phyloP scores from a whole-genome alignment of 1,140 invertebrate genomes.

The Pseudachorutes palmiensis region DNA sequence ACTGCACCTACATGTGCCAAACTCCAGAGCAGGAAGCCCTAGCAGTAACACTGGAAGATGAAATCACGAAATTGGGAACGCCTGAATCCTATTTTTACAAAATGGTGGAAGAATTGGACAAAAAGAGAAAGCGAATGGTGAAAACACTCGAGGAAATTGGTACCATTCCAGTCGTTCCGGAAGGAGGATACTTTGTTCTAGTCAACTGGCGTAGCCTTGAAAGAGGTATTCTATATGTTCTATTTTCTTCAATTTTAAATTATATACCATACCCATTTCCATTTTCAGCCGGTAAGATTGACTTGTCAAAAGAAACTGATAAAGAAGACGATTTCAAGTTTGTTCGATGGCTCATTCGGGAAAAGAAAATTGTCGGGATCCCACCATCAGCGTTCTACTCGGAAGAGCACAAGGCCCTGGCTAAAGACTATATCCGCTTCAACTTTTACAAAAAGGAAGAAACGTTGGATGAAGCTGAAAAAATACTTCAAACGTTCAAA shows the following conservation, averaged over 20 bases:
- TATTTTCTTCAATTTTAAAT: constrained; percentile 12
- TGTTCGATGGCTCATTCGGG: constrained; percentile 89
- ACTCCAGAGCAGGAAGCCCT: constrained; percentile 87
- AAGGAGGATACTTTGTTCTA: constrained; percentile 95
- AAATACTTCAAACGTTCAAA: constrained; percentile 14
- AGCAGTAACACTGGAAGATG: constrained; percentile 78
- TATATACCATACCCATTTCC: too few species aligned
- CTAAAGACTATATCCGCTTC: constrained; percentile 74
- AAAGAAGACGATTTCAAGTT: constrained; percentile 68
- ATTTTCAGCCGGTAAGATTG: constrained; percentile 50
- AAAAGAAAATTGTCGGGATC: constrained; percentile 85
- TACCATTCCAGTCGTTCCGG: constrained; percentile 83
- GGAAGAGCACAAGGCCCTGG: constrained; percentile 67
- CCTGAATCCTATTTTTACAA: constrained; percentile 80
- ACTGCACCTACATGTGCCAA: constrained; percentile 79
- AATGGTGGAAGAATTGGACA: constrained; percentile 63
- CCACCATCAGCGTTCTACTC: constrained; percentile 91
- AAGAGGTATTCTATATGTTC: constrained; percentile 22
- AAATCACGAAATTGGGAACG: constrained; percentile 59
- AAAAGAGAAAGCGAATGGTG: constrained; percentile 78
- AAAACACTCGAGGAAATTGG: constrained; percentile 68
- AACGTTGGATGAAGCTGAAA: constrained; percentile 25
- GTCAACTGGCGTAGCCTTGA: constrained; percentile 75
- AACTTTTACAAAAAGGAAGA: constrained; percentile 33
- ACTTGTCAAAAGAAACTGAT: constrained; percentile 56